A percentile compares a stretch with the other conserved stretches of the same genome.
Evolutionary conservation across 2,113 vertebrate species (phyloP).

Genomic region (Pomatorhinus ruficollis): DNA sequence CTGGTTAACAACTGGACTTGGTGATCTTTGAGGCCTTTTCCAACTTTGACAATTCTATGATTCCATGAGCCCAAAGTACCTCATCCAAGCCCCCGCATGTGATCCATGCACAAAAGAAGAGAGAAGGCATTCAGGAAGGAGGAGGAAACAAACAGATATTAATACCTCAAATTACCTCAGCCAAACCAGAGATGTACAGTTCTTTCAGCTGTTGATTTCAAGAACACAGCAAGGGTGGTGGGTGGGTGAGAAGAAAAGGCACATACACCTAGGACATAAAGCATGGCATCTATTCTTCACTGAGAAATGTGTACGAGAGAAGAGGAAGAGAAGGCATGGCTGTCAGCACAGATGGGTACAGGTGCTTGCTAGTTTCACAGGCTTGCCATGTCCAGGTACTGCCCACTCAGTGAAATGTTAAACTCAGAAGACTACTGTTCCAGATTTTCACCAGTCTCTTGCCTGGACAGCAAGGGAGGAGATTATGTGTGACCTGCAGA

Average conservation of each 20-base stretch:
- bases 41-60: not conserved
- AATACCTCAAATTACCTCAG: not conserved
- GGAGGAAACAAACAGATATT: not conserved
- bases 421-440: not conserved
- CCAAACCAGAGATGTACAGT: not conserved
- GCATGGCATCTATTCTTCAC: not conserved
- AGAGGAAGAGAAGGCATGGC: not conserved
- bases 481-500: not conserved
- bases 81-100: not conserved
- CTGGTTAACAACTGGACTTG: not conserved
- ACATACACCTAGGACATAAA: not conserved
- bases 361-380: not conserved
- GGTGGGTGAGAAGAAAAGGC: not conserved
- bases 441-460: not conserved
- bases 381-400: not conserved
- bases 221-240: not conserved
- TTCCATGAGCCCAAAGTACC: not conserved
- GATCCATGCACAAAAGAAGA: not conserved
- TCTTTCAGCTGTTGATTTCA: not conserved
- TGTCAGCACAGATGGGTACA: not conserved
- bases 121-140: not conserved
- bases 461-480: fast-evolving
- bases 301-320: not conserved
- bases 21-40: not conserved
- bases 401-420: not conserved